phyloP scores from a whole-genome alignment of 1,140 invertebrate genomes.

The Nixonia krombeini region DNA sequence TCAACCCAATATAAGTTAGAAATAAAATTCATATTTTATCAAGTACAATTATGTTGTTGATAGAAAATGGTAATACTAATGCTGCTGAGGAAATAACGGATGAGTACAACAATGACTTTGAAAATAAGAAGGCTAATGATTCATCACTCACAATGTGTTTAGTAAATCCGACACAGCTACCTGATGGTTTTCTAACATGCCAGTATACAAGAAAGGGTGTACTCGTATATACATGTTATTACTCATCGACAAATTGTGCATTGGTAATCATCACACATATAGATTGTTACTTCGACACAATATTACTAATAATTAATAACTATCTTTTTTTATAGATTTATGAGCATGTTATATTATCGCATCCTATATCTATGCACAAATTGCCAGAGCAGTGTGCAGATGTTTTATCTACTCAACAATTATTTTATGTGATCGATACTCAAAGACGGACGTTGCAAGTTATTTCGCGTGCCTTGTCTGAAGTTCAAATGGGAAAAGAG shows the following conservation, averaged over 20 bases:
- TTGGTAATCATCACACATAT: no score
- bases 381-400: conserved; percentile 74
- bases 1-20: no score
- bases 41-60: conserved; percentile 16
- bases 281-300: no score
- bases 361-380: conserved; percentile 80
- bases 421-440: conserved; percentile 75
- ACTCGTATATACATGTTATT: conserved; percentile 71
- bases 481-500: conserved; percentile 74
- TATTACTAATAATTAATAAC: no score
- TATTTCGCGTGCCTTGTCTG: conserved; percentile 76
- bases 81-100: conserved; percentile 42
- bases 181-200: conserved; percentile 69
- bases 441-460: conserved; percentile 71
- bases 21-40: conserved; percentile 4
- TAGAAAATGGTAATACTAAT: conserved; percentile 56
- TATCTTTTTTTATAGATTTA: conserved; percentile 74
- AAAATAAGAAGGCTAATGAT: conserved; percentile 32
- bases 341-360: conserved; percentile 76
- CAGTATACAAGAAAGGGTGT: conserved; percentile 69
- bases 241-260: conserved; percentile 68
- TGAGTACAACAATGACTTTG: conserved; percentile 31
- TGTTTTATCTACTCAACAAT: conserved; percentile 75
- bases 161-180: conserved; percentile 53
- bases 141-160: conserved; percentile 8